phyloP scores from a whole-genome alignment of 2,113 vertebrate genomes.

The Cynocephalus volans region DNA sequence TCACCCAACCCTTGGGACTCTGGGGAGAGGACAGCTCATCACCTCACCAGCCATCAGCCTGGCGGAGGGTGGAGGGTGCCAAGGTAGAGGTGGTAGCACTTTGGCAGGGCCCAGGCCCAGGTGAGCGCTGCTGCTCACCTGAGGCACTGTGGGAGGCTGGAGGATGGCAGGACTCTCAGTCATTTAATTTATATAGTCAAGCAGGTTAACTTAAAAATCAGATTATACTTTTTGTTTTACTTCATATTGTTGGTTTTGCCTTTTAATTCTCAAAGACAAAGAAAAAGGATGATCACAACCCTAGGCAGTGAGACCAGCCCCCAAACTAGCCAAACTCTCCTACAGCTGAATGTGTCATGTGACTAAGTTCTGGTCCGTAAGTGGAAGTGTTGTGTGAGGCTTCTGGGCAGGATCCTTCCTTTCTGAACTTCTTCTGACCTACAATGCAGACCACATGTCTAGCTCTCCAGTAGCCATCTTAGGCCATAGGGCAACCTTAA shows the following conservation, averaged over 20 bases:
- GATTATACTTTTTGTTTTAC: background rate
- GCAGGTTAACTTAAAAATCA: background rate
- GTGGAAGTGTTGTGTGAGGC: constrained; percentile 6
- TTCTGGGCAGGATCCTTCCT: background rate
- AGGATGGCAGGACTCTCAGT: background rate
- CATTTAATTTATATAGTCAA: constrained; percentile 33
- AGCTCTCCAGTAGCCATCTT: background rate
- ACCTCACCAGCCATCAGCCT: too few species aligned
- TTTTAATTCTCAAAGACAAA: constrained; percentile 33
- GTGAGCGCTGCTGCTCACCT: too few species aligned
- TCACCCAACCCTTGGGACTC: too few species aligned
- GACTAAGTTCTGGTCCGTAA: background rate
- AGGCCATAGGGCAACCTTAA: background rate
- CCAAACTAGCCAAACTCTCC: background rate
- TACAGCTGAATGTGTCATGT: background rate
- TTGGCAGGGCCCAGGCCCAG: too few species aligned
- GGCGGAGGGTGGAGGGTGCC: too few species aligned
- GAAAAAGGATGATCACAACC: background rate
- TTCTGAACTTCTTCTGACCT: background rate
- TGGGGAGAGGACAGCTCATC: too few species aligned
- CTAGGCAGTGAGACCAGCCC: background rate
- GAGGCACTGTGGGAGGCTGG: too few species aligned
- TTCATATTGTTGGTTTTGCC: background rate
- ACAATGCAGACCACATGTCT: background rate
- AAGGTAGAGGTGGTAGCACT: too few species aligned